These are phyloP conservation scores for Phoxinus phoxinus DNA, from an alignment of 2,113 vertebrate genomes.

Conservation along the genomic window DNA sequence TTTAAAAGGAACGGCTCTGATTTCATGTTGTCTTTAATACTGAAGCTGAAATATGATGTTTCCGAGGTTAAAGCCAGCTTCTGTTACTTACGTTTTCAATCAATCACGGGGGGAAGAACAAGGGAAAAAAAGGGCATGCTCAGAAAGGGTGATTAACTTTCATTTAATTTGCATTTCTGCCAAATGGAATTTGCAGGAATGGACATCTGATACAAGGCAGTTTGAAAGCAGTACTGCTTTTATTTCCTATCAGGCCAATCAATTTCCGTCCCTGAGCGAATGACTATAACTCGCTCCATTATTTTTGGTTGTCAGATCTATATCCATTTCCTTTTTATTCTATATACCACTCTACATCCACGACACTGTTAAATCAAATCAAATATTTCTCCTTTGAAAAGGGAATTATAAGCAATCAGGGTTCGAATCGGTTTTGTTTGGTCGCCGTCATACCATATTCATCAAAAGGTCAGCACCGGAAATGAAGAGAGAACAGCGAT, in stretches of 20 bases:
- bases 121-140: not conserved
- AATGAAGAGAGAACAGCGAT: constrained; percentile 8
- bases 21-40: not conserved
- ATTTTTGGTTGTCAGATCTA: constrained; percentile 29
- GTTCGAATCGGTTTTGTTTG: not conserved
- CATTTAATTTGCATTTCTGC: constrained; percentile 39
- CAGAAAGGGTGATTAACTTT: constrained; percentile 31
- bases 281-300: constrained; percentile 3
- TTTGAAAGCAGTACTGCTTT: constrained; percentile 29
- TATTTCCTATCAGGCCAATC: constrained; percentile 38
- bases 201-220: constrained; percentile 7
- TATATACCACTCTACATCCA: not conserved
- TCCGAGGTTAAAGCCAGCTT: not conserved
- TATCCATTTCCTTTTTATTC: constrained; percentile 17
- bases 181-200: not conserved
- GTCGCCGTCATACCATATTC: not conserved
- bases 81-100: not conserved
- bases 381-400: not conserved
- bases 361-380: not conserved
- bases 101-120: constrained; percentile 20
- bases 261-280: not conserved
- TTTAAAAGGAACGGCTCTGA: not conserved
- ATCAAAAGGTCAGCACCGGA: not conserved
- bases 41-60: not conserved
- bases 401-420: constrained; percentile 5